Base-by-base conservation (phyloP, 2,113 vertebrate genomes). In the Solea senegalensis region DNA sequence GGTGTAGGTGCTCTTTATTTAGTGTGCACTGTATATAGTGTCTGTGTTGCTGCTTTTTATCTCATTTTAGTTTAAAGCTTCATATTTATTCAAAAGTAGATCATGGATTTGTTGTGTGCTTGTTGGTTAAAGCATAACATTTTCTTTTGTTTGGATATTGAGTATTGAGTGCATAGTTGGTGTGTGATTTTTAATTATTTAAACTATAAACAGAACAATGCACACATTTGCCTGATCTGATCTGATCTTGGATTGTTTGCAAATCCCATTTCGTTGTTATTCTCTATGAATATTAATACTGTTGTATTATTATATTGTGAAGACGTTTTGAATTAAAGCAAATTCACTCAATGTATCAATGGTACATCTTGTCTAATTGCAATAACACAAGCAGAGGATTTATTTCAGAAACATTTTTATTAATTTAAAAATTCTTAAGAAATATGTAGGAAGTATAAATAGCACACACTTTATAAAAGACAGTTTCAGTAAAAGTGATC, bases 381-480 rank as follows among this genome's bases (percentile, higher is more conserved):
- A 72, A 27, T 3, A 14, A 82, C 49, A 59, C 34, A 1, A 56
- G 10, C 12, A 59, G 21, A 70, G 3, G 39, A 49, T 57, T 51
- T 53, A 61, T 65, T 66, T 74, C 55, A 78, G 45, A 86, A 90
- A 83, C n/a, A 0, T 8, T 76, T 89, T 88, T 65, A 16, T 81
- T 91, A 87, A 87, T 89, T 73, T 85, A 89, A 88, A 90, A 86
- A 82, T 84, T 75, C 81, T 89, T 91, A 90, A 70, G 71, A 88
- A 91, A 88, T 88, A 82, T 89, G 81, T 44, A 70, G 82, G 74
- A 80, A 78, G 78, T 83, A 83, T 85, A 89, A 90, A 84, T 78
- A 88, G 67, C 73, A 88, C 69, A 78, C 83, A 80, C 50, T 62
- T 71, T 74, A 80, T 80, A 89, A 87, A 89, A 91, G 77, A 91